Conservation (phyloP, 2,888 invertebrate genomes). For the Metellina segmentata region DNA sequence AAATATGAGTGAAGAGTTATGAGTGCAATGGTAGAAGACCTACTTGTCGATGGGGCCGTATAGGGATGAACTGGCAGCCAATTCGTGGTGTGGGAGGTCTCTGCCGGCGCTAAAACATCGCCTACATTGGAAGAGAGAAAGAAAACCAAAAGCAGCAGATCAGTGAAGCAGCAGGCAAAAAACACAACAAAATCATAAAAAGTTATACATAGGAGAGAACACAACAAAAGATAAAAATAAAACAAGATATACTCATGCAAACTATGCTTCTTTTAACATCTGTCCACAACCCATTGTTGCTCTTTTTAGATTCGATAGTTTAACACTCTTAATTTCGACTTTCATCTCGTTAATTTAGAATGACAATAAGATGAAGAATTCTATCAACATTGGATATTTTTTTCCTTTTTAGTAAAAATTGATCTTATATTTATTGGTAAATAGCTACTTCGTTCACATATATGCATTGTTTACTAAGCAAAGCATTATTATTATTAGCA, state of each 20-base stretch:
- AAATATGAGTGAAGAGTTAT: background rate
- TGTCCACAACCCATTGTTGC: conserved; percentile 1
- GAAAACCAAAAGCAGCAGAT: conserved; percentile 75
- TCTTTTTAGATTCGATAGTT: no score
- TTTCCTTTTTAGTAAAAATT: no score
- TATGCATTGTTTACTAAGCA: no score
- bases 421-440: no score
- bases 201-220: conserved; percentile 29
- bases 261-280: conserved; percentile 20
- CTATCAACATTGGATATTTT: no score
- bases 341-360: no score
- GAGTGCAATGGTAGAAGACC: conserved; percentile 23
- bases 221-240: conserved; percentile 48
- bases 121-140: conserved; percentile 65
- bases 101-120: conserved; percentile 75
- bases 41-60: conserved; percentile 75
- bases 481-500: no score
- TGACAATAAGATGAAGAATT: no score
- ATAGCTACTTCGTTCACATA: no score
- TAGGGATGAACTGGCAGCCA: conserved; percentile 67
- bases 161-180: conserved; percentile 74
- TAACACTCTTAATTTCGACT: no score
- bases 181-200: conserved; percentile 75
- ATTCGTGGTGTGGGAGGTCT: conserved; percentile 70
- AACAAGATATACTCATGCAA: conserved; percentile 46